Evolutionary conservation across 2,888 invertebrate genomes (phyloP).

Genomic region (Mystacides longicornis): DNA sequence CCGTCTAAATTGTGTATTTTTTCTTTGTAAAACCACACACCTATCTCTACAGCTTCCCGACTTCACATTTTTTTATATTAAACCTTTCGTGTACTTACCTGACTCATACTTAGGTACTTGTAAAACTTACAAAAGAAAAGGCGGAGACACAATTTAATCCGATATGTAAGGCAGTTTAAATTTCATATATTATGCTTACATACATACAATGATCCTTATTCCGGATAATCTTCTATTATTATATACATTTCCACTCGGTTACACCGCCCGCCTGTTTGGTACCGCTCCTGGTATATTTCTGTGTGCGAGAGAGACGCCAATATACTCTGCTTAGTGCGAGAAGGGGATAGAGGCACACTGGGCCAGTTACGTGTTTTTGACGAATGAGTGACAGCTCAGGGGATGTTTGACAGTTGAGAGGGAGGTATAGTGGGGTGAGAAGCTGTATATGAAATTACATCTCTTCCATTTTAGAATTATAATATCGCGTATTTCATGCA

Average conservation of each 20-base stretch:
- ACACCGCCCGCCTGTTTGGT: conserved; percentile 12
- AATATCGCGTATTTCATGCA: too few relatives aligned
- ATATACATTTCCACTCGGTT: conserved; percentile 18
- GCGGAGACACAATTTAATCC: too few relatives aligned
- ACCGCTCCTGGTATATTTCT: neutral
- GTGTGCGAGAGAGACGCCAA: conserved; percentile 1
- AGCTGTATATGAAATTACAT: too few relatives aligned
- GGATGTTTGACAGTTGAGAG: conserved; percentile 16
- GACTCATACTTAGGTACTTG: too few relatives aligned
- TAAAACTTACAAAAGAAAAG: too few relatives aligned
- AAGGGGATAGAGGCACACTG: conserved; percentile 3
- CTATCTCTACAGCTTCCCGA: too few relatives aligned
- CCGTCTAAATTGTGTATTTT: too few relatives aligned
- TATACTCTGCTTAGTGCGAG: neutral
- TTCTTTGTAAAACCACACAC: too few relatives aligned
- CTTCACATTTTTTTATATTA: too few relatives aligned
- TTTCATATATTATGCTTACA: neutral
- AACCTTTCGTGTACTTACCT: too few relatives aligned
- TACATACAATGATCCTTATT: neutral
- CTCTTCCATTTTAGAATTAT: too few relatives aligned
- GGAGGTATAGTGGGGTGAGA: conserved; percentile 9
- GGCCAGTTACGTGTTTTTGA: conserved; percentile 17
- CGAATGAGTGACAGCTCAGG: conserved; percentile 26
- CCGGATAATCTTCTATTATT: too few relatives aligned
- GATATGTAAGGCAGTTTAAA: neutral